Evolutionary conservation across 2,888 invertebrate genomes (phyloP).

Genomic region (Sepioteuthis lessoniana): DNA sequence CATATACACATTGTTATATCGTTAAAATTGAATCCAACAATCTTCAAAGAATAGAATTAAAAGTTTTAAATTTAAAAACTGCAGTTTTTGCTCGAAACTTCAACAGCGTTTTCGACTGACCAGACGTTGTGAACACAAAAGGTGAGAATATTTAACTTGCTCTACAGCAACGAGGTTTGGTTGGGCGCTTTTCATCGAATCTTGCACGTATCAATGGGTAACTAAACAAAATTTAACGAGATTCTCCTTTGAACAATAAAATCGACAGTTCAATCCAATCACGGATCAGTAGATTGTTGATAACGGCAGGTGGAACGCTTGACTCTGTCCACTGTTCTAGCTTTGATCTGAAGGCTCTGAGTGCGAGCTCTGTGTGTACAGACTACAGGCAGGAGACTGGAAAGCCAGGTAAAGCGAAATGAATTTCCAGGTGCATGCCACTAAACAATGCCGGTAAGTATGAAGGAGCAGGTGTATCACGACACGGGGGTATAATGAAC

Average conservation of each 20-base stretch:
- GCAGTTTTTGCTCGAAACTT: too few species aligned
- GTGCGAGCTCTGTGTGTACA: neutral
- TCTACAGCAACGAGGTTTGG: neutral
- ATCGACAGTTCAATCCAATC: neutral
- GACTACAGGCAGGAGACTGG: neutral
- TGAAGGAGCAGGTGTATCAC: neutral
- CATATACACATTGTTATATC: too few species aligned
- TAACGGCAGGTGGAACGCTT: neutral
- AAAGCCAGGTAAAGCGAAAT: neutral
- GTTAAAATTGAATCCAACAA: too few species aligned
- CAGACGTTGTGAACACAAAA: too few species aligned
- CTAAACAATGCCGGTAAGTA: neutral
- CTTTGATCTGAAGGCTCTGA: neutral
- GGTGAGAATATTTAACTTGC: too few species aligned
- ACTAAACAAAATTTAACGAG: neutral
- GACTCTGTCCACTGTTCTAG: neutral
- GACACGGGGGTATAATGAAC: neutral
- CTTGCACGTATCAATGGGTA: neutral
- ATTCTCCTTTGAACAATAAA: neutral
- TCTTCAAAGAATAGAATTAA: too few species aligned
- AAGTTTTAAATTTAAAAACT: too few species aligned
- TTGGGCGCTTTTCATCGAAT: neutral
- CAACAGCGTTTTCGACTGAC: too few species aligned
- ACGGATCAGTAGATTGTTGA: neutral
- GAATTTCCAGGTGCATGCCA: neutral